Base-by-base conservation (phyloP, 2,113 vertebrate genomes). In the Ctenodactylus gundi region DNA sequence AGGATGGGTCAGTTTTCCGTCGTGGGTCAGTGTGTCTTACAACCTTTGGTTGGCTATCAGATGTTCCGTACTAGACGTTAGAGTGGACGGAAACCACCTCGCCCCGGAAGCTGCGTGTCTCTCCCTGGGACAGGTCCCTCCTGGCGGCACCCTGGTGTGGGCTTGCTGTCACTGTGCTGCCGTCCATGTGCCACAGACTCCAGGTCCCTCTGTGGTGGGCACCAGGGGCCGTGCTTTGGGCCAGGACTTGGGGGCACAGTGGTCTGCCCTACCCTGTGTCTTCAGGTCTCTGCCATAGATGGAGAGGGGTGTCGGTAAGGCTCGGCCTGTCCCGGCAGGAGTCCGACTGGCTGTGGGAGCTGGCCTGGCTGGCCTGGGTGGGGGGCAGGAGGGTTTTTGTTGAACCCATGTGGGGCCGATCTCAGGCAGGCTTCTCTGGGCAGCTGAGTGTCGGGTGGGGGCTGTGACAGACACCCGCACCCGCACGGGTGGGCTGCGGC, bases 261-360 rank as follows among this genome's bases (percentile, higher is more conserved):
- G 17, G 7, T 68, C 60, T 23, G 14, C 82, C 65, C 60, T 21
- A 18, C 44, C 51, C 58, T 51, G 1, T 7, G 13, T 68, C 49
- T 60, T 73, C 90, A 36, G 68, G 21, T 4, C 25, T 34, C 72
- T 17, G 6, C 13, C 25, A 14, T 4, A n/a, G n/a, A n/a, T n/a
- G n/a, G n/a, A 10, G 1, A 3, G 53, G 36, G 7, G 9, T 27
- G 60, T 70, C 25, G 11, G 6, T 41, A 46, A 4, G 0, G 3
- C 36, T 31, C 27, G 21, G n/a, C 60, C 55, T 49, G 41, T 34
- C 29, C 51, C 0, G 0, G 11, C 1, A 57, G 57, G 15, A 36
- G 36, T 36, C 27, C 4, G 34, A 3, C 41, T 51, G n/a, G n/a
- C n/a, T n/a, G n/a, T n/a, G n/a, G n/a, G n/a, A n/a, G n/a, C n/a